Conservation (phyloP, 2,113 vertebrate species). For the Corythornis vintsioides region DNA sequence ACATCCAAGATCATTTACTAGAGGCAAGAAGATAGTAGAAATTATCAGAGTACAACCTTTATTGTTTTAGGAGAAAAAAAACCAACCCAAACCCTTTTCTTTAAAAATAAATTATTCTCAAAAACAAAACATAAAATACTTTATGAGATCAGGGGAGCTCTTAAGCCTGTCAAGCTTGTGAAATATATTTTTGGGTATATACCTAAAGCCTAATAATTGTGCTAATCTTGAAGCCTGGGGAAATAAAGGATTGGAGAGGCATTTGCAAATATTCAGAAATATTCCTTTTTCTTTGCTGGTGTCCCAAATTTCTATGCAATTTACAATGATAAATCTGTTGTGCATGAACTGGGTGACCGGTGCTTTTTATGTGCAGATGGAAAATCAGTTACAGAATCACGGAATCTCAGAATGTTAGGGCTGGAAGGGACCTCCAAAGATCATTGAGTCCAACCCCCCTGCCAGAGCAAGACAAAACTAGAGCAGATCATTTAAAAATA, state of each 20-base stretch:
- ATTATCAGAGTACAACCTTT: not conserved
- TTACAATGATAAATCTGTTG: not conserved
- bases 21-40: not conserved
- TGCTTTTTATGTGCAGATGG: not conserved
- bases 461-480: no score
- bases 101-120: not conserved
- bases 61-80: not conserved
- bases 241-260: not conserved
- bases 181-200: not conserved
- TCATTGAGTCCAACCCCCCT: no score
- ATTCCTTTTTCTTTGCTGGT: not conserved
- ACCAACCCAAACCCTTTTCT: not conserved
- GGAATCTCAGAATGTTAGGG: no score
- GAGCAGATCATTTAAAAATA: no score
- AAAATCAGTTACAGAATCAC: not conserved
- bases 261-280: not conserved
- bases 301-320: not conserved
- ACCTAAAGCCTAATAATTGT: not conserved
- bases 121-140: not conserved
- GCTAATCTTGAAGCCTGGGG: not conserved
- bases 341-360: not conserved
- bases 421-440: no score
- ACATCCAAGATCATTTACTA: not conserved
- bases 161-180: not conserved
- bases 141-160: not conserved